Evolutionary conservation across 2,888 invertebrate genomes (phyloP).

Genomic region (Philereme vetulata): DNA sequence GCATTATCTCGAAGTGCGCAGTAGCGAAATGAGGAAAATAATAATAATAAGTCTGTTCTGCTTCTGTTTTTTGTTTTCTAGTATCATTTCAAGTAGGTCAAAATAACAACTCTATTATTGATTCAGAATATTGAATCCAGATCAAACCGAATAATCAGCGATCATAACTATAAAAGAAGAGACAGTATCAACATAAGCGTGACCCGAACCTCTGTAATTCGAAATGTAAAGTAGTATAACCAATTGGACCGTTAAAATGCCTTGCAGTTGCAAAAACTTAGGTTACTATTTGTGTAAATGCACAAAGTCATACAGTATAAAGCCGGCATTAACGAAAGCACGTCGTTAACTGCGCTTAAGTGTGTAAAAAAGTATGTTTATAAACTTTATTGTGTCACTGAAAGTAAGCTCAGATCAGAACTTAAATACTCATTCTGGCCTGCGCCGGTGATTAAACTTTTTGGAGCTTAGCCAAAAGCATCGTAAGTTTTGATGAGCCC

Average conservation of each 20-base stretch:
- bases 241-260: no score
- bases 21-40: slow-evolving; percentile 41
- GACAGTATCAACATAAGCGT: no score
- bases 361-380: slow-evolving; percentile 23
- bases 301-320: slow-evolving; percentile 4
- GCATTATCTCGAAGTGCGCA: slow-evolving; percentile 51
- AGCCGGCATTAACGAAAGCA: slow-evolving; percentile 27
- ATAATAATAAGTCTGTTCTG: slow-evolving; percentile 10
- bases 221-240: no score
- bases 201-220: no score
- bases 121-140: no score
- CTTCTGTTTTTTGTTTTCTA: no score
- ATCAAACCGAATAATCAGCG: no score
- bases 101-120: no score
- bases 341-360: slow-evolving; percentile 28
- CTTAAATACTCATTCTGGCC: slow-evolving; percentile 35
- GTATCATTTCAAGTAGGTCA: no score
- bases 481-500: slow-evolving; percentile 56
- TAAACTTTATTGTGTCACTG: slow-evolving; percentile 29
- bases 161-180: no score
- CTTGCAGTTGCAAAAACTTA: no score
- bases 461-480: slow-evolving; percentile 59
- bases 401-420: slow-evolving; percentile 14
- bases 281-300: no score
- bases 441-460: slow-evolving; percentile 52